Conservation (phyloP, 2,113 vertebrate species). For the Nothobranchius kuhntae region DNA sequence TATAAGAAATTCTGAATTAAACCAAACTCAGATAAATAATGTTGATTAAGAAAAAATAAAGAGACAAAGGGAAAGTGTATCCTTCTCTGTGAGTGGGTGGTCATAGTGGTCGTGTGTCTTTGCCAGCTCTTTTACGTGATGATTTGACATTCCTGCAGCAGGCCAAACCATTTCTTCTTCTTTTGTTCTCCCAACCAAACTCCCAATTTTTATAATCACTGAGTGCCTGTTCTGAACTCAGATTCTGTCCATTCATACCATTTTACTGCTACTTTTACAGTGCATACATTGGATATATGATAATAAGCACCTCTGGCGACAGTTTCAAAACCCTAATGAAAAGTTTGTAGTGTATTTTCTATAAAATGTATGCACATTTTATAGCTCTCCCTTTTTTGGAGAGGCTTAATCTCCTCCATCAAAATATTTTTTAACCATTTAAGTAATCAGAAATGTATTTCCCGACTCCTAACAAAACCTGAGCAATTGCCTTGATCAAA, state of each 20-base stretch:
- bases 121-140: constrained; percentile 55
- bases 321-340: not conserved
- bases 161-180: constrained; percentile 36
- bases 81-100: constrained; percentile 25
- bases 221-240: constrained; percentile 25
- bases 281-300: constrained; percentile 20
- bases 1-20: constrained; percentile 37
- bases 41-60: constrained; percentile 28
- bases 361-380: not conserved
- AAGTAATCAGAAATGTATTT: constrained; percentile 43
- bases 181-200: constrained; percentile 53
- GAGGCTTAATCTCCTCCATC: constrained; percentile 1
- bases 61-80: constrained; percentile 25
- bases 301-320: not conserved
- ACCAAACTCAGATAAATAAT: constrained; percentile 17
- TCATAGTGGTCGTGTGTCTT: constrained; percentile 24
- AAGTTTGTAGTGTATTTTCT: not conserved
- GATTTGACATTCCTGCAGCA: constrained; percentile 61
- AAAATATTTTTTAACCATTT: constrained; percentile 19
- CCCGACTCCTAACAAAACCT: constrained; percentile 8
- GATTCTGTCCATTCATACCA: constrained; percentile 7
- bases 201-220: constrained; percentile 49
- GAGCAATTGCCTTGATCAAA: constrained; percentile 48
- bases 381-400: too few relatives aligned
- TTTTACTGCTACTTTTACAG: constrained; percentile 12